phyloP scores from a whole-genome alignment of 2,797 vertebrate species.

The Poeciliopsis infans region DNA sequence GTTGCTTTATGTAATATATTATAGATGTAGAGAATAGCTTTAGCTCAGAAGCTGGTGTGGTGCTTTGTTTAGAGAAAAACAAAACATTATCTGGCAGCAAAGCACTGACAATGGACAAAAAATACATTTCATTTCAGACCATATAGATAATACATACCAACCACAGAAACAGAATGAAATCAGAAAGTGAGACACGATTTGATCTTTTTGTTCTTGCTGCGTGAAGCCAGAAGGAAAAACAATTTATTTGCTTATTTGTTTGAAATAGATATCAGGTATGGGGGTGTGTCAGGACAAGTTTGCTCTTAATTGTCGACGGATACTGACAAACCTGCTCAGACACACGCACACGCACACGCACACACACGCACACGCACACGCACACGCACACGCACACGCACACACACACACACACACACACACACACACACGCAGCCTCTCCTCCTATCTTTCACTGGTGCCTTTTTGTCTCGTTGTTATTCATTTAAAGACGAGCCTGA shows the following conservation, averaged over 20 bases:
- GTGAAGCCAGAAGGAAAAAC: neutral
- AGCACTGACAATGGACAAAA: neutral
- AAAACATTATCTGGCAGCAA: neutral
- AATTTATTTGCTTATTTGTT: neutral
- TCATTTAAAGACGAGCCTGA: constrained; percentile 40
- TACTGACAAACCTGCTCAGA: neutral
- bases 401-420: too few relatives aligned
- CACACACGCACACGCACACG: neutral
- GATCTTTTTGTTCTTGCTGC: neutral
- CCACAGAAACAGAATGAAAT: neutral
- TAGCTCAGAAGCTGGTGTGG: neutral
- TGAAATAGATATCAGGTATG: neutral
- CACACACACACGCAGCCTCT: neutral
- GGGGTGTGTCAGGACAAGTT: neutral
- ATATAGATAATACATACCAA: neutral
- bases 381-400: neutral
- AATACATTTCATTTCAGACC: neutral
- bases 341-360: neutral
- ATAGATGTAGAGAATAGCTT: neutral
- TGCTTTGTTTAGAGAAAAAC: neutral
- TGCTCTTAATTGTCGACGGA: neutral
- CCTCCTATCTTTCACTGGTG: constrained; percentile 9
- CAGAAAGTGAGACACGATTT: neutral
- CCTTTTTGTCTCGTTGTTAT: constrained; percentile 32
- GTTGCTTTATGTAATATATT: neutral